Percentiles rank a stretch among this genome's conserved stretches.
phyloP scores from a whole-genome alignment of 2,113 vertebrate genomes.

The Percina caprodes region DNA sequence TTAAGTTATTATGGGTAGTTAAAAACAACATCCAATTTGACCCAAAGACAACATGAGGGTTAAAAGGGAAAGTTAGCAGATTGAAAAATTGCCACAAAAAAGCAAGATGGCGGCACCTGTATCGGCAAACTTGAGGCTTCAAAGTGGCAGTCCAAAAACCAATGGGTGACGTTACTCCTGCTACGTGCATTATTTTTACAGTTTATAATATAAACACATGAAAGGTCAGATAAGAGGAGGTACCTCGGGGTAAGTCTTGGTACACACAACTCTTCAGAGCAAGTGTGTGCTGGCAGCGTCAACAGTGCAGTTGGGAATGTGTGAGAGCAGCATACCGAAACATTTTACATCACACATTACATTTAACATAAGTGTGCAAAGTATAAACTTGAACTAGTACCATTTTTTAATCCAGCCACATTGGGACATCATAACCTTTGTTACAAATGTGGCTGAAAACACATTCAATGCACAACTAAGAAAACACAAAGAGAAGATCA shows the following conservation, averaged over 20 bases:
- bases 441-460: constrained; percentile 39
- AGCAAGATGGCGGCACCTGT: too few species aligned
- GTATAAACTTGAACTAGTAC: constrained; percentile 52
- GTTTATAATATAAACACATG: constrained; percentile 2
- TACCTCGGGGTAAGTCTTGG: constrained; percentile 20
- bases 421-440: constrained; percentile 29
- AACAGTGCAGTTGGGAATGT: constrained; percentile 33
- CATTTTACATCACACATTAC: constrained; percentile 56
- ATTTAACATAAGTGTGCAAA: constrained; percentile 50
- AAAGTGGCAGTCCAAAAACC: too few species aligned
- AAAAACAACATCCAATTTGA: too few species aligned
- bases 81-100: too few species aligned
- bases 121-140: too few species aligned
- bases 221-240: constrained; percentile 15
- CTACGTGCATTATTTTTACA: too few species aligned
- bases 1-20: too few species aligned
- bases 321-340: constrained; percentile 47
- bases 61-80: too few species aligned
- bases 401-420: constrained; percentile 43
- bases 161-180: too few species aligned
- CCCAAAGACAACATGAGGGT: too few species aligned
- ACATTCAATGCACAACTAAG: constrained; percentile 36
- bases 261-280: constrained; percentile 21
- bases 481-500: constrained; percentile 22
- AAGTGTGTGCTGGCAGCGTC: constrained; percentile 49